These are phyloP conservation scores for Antitype chi DNA, from an alignment of 2,888 invertebrate genomes.

Conservation along the genomic window DNA sequence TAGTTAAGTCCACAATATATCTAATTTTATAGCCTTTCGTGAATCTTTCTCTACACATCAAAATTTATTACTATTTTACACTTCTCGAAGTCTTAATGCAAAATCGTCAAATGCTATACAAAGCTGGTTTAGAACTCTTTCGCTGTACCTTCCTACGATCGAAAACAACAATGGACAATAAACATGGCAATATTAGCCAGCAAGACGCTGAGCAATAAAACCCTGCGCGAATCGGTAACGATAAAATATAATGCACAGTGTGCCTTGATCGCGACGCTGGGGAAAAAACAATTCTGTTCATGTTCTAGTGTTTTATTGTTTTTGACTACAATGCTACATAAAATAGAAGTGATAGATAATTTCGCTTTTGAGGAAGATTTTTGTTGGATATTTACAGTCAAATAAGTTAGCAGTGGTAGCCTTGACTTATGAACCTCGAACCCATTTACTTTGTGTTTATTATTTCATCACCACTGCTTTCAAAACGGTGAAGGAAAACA, in stretches of 20 bases:
- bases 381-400: background rate
- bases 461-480: too few relatives aligned
- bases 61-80: background rate
- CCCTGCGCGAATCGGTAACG: slow-evolving; percentile 72
- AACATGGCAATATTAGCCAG: slow-evolving; percentile 71
- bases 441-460: too few relatives aligned
- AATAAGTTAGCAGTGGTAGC: background rate
- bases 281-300: slow-evolving; percentile 37
- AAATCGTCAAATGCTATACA: slow-evolving; percentile 19
- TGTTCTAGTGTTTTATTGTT: slow-evolving; percentile 23
- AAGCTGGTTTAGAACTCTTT: slow-evolving; percentile 7
- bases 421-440: too few relatives aligned
- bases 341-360: background rate
- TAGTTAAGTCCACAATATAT: background rate
- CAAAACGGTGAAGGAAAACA: too few relatives aligned
- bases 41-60: background rate
- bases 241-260: slow-evolving; percentile 68
- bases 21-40: background rate
- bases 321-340: slow-evolving; percentile 15
- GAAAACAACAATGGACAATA: slow-evolving; percentile 55
- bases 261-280: slow-evolving; percentile 21
- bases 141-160: slow-evolving; percentile 23
- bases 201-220: slow-evolving; percentile 74
- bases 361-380: background rate
- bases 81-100: background rate